Base-by-base conservation (phyloP, 2,797 vertebrate genomes). In the Enteromius anoplus region DNA sequence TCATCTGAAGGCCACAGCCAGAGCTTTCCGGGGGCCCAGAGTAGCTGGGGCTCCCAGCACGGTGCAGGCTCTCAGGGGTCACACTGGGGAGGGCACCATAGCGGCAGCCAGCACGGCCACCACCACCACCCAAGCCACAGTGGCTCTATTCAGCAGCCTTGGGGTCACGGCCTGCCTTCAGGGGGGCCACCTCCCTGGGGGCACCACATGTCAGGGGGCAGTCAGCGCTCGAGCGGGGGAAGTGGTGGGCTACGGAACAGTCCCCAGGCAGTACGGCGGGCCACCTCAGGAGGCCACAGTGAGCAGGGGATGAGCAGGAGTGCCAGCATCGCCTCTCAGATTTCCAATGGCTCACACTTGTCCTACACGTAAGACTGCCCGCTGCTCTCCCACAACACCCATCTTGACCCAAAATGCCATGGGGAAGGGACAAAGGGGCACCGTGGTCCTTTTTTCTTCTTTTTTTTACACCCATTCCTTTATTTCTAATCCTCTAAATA, bases 291-390 rank as follows among this genome's bases (percentile, higher is more conserved):
- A 94, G 97, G 96, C 92, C 97, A 96, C 94, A 96, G 93, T 90
- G 97, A 99, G 92, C 97, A 97, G 95, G 97, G 96, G 93, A 98
- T 99, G 98, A 99, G 97, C 95, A 97, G 98, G 93, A 99, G 98
- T 94, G 93, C 97, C 94, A 99, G 98, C 95, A 97, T 99, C 95
- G 97, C 98, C 93, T 99, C 98, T 92, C 98, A 99, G 92, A 98
- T 99, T 94, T 99, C 97, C 94, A 99, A 98, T 87, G 97, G 98
- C 92, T 99, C 98, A 91, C 97, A 98, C 92, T 95, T 99, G 95
- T 99, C 97, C 87, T 99, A 97, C 91, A 98, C 97, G 91, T 99
- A 97, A 88, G 93, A 93, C 91, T 88, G 32, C 60, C 76, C 65
- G 37, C 81, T 64, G 73, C 49, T 75, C 60, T 81, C 78, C 76